Percentiles rank a stretch among this genome's conserved stretches.
Conservation (phyloP, 37 sponge, comb jelly and placozoan species). For the Beroe forskalii region DNA sequence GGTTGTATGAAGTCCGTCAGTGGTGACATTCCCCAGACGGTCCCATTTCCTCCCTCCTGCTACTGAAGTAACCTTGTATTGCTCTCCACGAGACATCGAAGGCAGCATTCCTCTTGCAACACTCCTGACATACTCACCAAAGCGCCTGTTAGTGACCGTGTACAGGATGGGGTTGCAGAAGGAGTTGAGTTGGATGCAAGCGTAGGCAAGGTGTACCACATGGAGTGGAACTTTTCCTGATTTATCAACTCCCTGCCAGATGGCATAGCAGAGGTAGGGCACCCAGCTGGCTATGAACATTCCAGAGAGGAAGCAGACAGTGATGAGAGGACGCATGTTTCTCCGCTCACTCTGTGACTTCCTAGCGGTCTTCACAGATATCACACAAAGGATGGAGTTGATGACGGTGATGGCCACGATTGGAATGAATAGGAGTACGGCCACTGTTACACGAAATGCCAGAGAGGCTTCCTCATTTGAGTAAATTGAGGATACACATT, state of each 20-base stretch:
- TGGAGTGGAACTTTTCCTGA: background rate
- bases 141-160: conserved; percentile 13
- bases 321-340: background rate
- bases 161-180: conserved; percentile 38
- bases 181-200: conserved; percentile 7
- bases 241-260: background rate
- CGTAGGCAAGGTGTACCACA: background rate
- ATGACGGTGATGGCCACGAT: background rate
- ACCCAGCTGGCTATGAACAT: background rate
- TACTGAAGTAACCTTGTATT: too few species aligned
- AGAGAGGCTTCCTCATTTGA: background rate
- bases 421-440: background rate
- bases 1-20: too few species aligned
- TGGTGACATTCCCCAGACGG: too few species aligned
- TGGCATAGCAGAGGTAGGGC: background rate
- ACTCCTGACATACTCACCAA: conserved; percentile 6
- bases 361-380: background rate
- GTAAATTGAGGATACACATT: background rate
- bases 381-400: background rate
- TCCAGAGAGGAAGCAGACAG: conserved; percentile 17
- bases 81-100: too few species aligned
- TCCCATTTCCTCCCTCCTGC: too few species aligned
- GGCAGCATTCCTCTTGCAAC: background rate
- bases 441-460: background rate
- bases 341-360: background rate